Percentiles rank a stretch among this genome's conserved stretches.
phyloP scores from a whole-genome alignment of 2,888 invertebrate genomes.

The Drosophila gaucha region DNA sequence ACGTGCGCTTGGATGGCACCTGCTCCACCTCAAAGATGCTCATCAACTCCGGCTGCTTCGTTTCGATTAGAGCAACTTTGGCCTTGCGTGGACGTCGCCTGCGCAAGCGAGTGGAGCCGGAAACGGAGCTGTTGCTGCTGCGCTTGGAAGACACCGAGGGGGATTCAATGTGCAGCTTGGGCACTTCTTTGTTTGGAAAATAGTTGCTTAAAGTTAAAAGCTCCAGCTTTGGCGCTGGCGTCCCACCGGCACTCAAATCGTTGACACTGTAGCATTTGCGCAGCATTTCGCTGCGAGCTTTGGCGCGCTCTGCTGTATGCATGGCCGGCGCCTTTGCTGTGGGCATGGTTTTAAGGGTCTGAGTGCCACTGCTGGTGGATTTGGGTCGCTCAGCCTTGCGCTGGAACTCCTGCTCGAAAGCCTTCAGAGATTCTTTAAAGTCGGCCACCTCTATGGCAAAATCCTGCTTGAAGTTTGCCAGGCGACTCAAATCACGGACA shows the following conservation, averaged over 20 bases:
- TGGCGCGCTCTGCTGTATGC: slow-evolving; percentile 57
- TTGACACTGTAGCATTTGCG: slow-evolving; percentile 78
- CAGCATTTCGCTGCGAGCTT: slow-evolving; percentile 62
- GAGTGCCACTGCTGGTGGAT: slow-evolving; percentile 49
- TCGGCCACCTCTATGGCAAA: slow-evolving; percentile 70
- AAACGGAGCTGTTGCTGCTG: slow-evolving; percentile 60
- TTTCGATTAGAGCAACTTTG: slow-evolving; percentile 16
- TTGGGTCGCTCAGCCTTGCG: slow-evolving; percentile 48
- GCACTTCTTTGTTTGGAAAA: slow-evolving; percentile 58
- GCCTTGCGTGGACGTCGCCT: slow-evolving; percentile 48
- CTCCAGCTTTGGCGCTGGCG: not conserved
- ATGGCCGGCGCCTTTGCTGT: slow-evolving; percentile 22
- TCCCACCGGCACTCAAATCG: slow-evolving; percentile 57
- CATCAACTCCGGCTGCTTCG: slow-evolving; percentile 41
- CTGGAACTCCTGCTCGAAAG: slow-evolving; percentile 69
- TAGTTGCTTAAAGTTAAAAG: slow-evolving; percentile 59
- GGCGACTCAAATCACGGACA: slow-evolving; percentile 55
- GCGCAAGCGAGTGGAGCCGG: slow-evolving; percentile 43
- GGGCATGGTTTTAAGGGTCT: slow-evolving; percentile 22
- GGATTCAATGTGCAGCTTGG: slow-evolving; percentile 75
- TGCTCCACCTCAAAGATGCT: slow-evolving; percentile 63
- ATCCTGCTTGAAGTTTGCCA: slow-evolving; percentile 70
- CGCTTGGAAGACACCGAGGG: slow-evolving; percentile 56
- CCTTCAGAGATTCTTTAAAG: slow-evolving; percentile 69
- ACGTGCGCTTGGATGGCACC: slow-evolving; percentile 32